phyloP scores from a whole-genome alignment of 2,888 invertebrate genomes.

The Mesoligia furuncula region DNA sequence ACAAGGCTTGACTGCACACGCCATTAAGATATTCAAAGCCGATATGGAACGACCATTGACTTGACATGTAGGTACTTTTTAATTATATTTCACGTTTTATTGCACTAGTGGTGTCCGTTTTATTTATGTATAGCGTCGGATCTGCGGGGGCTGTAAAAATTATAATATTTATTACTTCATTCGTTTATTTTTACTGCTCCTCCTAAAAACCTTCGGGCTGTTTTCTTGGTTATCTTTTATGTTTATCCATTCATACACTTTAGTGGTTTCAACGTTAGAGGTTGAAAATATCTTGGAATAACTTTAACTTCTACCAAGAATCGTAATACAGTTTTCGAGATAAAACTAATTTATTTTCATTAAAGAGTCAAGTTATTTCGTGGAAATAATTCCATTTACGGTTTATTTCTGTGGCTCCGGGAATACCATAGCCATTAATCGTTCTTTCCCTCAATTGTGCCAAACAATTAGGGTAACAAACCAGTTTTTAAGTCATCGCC shows the following conservation, averaged over 20 bases:
- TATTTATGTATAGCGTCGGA: slow-evolving; percentile 62
- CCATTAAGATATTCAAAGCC: slow-evolving; percentile 82
- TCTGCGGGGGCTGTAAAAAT: slow-evolving; percentile 59
- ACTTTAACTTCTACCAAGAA: slow-evolving; percentile 19
- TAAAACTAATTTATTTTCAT: slow-evolving; percentile 19
- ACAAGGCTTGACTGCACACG: slow-evolving; percentile 83
- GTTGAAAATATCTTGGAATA: slow-evolving; percentile 29
- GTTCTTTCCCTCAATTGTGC: slow-evolving; percentile 34
- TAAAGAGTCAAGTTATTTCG: slow-evolving; percentile 6
- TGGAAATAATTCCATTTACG: slow-evolving; percentile 18
- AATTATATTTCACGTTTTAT: slow-evolving; percentile 71
- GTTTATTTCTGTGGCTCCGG: slow-evolving; percentile 45
- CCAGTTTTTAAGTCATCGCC: slow-evolving; percentile 68
- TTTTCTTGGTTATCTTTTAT: slow-evolving; percentile 62
- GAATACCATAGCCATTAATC: slow-evolving; percentile 43
- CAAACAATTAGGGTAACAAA: slow-evolving; percentile 64
- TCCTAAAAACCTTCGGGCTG: slow-evolving; percentile 52
- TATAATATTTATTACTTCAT: slow-evolving; percentile 69
- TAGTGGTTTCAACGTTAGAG: slow-evolving; percentile 39
- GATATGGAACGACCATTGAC: slow-evolving; percentile 76
- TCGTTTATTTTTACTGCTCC: slow-evolving; percentile 58
- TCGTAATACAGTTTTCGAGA: neutral
- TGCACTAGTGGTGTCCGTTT: slow-evolving; percentile 63
- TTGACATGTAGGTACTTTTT: slow-evolving; percentile 78
- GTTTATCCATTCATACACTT: slow-evolving; percentile 68